Conservation (phyloP, 2,888 invertebrate species). For the Stenotaenia linearis region DNA sequence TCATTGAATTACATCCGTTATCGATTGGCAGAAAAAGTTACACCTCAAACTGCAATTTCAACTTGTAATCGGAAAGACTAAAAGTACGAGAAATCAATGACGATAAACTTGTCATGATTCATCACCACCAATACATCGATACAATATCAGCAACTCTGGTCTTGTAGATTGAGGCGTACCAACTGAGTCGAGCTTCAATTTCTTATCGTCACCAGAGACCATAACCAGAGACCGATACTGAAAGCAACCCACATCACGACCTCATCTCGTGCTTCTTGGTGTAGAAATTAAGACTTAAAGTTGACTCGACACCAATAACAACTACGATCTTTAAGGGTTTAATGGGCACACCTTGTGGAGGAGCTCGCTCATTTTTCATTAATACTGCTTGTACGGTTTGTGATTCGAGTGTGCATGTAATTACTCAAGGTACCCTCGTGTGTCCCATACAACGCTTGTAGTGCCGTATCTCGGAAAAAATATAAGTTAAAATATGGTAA, state of each 20-base stretch:
- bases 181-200: neutral
- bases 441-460: neutral
- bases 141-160: neutral
- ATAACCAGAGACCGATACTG: neutral
- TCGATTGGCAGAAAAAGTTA: too few species aligned
- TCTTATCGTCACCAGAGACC: neutral
- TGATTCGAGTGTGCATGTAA: neutral
- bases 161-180: neutral
- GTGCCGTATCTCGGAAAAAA: neutral
- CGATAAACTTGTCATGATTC: neutral
- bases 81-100: neutral
- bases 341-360: neutral
- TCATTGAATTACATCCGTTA: too few species aligned
- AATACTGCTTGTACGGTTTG: neutral
- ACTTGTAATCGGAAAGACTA: too few species aligned
- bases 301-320: slow-evolving; percentile 11
- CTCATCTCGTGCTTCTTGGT: neutral
- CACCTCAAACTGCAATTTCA: too few species aligned
- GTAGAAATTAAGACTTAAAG: slow-evolving; percentile 13
- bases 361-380: neutral
- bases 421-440: neutral
- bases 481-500: neutral
- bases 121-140: neutral
- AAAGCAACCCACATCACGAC: neutral
- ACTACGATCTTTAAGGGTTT: neutral